Conservation (phyloP, 1,140 invertebrate genomes). For the Heliconius hewitsoni region DNA sequence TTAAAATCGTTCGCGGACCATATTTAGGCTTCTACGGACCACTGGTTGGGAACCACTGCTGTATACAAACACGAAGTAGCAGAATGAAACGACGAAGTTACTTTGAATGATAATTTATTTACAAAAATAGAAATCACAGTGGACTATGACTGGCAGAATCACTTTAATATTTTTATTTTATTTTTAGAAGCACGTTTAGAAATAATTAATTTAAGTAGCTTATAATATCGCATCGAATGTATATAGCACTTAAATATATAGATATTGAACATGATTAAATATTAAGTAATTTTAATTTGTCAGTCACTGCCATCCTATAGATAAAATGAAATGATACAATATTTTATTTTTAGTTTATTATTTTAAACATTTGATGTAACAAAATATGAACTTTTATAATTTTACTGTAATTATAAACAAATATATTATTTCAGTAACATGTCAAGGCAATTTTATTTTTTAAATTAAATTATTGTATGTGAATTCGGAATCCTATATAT, state of each 20-base stretch:
- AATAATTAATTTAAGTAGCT: conserved; percentile 33
- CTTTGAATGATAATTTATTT: conserved; percentile 49
- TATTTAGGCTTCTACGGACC: no score
- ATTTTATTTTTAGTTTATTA: conserved; percentile 22
- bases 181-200: conserved; percentile 43
- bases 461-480: not conserved
- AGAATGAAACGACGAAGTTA: conserved; percentile 15
- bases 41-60: not conserved
- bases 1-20: no score
- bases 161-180: conserved; percentile 35
- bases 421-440: conserved; percentile 14
- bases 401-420: conserved; percentile 33
- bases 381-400: conserved; percentile 37
- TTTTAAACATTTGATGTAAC: conserved; percentile 27
- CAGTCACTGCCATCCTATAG: conserved; percentile 45
- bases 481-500: not conserved
- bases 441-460: conserved; percentile 35
- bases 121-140: conserved; percentile 58
- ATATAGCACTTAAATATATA: conserved; percentile 38
- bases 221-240: conserved; percentile 34
- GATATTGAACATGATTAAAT: conserved; percentile 25
- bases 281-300: conserved; percentile 39
- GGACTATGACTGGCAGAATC: conserved; percentile 38
- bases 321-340: conserved; percentile 1
- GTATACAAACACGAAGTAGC: not conserved